Conservation (phyloP, 2,888 invertebrate genomes). For the Nesidiocoris tenuis region DNA sequence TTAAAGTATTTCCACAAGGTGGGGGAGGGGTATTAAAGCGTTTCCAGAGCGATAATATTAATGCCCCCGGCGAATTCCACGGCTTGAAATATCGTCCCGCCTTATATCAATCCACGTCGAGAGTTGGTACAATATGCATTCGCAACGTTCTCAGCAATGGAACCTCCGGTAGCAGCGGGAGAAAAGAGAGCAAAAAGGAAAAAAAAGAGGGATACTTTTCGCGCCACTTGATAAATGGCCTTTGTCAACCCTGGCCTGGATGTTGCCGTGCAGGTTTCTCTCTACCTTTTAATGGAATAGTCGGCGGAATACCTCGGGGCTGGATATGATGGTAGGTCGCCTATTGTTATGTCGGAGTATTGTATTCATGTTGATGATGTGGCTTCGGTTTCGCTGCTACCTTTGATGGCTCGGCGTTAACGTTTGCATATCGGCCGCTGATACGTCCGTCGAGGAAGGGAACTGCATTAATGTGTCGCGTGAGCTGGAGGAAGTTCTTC, state of each 20-base stretch:
- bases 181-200: background rate
- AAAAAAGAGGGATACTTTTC: background rate
- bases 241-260: slow-evolving; percentile 6
- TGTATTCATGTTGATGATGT: background rate
- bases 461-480: background rate
- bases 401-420: background rate
- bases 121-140: slow-evolving; percentile 6
- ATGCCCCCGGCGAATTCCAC: background rate
- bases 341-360: background rate
- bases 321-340: background rate
- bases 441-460: background rate
- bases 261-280: background rate
- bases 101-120: slow-evolving; percentile 17
- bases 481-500: background rate
- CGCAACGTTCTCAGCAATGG: background rate
- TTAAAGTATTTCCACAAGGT: too few species aligned
- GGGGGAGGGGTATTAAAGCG: background rate
- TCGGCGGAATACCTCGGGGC: background rate
- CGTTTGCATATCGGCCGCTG: background rate
- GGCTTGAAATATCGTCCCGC: slow-evolving; percentile 16
- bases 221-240: slow-evolving; percentile 18
- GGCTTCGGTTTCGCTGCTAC: background rate
- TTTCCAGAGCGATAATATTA: background rate
- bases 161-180: background rate
- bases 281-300: background rate